Evolutionary conservation across 2,113 vertebrate species (phyloP).

Genomic region (Gila orcuttii): DNA sequence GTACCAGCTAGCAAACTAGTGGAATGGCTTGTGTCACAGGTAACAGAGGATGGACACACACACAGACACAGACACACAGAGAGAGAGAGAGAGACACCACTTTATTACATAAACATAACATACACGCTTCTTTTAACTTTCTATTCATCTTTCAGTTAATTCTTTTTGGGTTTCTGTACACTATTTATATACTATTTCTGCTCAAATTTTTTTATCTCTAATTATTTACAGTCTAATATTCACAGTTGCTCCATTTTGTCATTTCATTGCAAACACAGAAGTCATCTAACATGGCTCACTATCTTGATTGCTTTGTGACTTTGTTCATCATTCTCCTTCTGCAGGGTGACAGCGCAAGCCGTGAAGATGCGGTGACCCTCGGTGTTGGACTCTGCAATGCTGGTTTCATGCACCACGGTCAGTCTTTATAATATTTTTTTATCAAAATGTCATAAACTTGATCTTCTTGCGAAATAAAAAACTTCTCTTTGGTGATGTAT

Average conservation of each 20-base stretch:
- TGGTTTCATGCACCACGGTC: slow-evolving; percentile 98
- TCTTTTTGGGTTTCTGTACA: background rate
- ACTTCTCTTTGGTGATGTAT: too few species aligned
- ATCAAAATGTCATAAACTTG: background rate
- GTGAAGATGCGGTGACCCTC: slow-evolving; percentile 93
- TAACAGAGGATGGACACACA: slow-evolving; percentile 61
- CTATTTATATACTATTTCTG: background rate
- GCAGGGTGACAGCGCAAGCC: slow-evolving; percentile 93
- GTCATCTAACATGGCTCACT: background rate
- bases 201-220: background rate
- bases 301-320: slow-evolving; percentile 33
- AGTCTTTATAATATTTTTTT: slow-evolving; percentile 52
- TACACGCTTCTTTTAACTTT: background rate
- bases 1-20: slow-evolving; percentile 93
- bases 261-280: background rate
- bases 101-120: background rate
- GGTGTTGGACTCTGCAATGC: slow-evolving; percentile 98
- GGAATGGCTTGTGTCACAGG: slow-evolving; percentile 96
- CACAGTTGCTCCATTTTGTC: background rate
- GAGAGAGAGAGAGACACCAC: background rate
- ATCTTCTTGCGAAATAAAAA: background rate
- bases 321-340: slow-evolving; percentile 63
- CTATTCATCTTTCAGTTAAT: background rate
- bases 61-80: background rate
- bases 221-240: background rate